phyloP scores from a whole-genome alignment of 1,140 invertebrate genomes.

The Caenorhabditis brenneri region DNA sequence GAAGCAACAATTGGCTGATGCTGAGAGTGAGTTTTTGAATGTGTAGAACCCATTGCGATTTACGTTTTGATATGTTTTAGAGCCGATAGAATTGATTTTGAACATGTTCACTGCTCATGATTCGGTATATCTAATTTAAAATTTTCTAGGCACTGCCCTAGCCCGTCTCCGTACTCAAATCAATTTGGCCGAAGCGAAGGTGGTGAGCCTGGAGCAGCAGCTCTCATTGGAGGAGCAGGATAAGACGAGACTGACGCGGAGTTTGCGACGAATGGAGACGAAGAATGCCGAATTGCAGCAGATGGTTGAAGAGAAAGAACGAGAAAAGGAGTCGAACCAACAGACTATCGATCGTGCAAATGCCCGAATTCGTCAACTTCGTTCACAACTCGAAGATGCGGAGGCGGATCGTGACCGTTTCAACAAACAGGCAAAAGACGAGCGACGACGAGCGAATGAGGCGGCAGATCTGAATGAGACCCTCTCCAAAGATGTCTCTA shows the following conservation, averaged over 20 bases:
- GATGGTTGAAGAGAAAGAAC: background rate
- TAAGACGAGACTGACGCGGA: background rate
- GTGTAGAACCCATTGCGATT: no score
- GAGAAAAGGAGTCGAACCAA: background rate
- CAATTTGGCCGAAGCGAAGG: background rate
- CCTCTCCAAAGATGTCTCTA: constrained; percentile 5
- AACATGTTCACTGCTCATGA: background rate
- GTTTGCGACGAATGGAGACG: constrained; percentile 6
- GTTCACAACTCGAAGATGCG: constrained; percentile 9
- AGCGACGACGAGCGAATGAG: background rate
- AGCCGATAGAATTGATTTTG: no score
- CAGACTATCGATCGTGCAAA: background rate
- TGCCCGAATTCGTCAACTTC: background rate
- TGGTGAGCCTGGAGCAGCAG: constrained; percentile 1
- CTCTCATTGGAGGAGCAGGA: constrained; percentile 1
- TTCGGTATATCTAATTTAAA: background rate
- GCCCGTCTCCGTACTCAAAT: constrained; percentile 44
- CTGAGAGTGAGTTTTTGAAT: no score
- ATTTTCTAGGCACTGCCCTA: background rate
- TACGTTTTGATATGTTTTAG: no score
- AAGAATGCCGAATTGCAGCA: background rate
- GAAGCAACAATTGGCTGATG: background rate
- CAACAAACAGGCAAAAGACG: background rate
- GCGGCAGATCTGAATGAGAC: constrained; percentile 10
- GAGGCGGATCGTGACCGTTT: constrained; percentile 12